phyloP scores from a whole-genome alignment of 1,140 invertebrate species.

The Drosophila parvula region DNA sequence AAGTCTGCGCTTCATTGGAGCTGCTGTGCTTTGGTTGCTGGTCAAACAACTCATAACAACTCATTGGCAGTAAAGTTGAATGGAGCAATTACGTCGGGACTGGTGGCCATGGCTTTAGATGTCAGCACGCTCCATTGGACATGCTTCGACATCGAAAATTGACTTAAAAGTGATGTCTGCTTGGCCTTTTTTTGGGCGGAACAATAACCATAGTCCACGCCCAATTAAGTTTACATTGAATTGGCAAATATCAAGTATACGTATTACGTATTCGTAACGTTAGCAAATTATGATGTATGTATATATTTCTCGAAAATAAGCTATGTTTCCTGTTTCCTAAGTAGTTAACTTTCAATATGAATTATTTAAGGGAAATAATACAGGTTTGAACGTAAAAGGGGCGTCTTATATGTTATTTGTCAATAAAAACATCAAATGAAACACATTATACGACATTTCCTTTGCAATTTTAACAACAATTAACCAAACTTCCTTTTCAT shows the following conservation, averaged over 20 bases:
- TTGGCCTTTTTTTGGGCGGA: neutral
- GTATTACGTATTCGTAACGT: neutral
- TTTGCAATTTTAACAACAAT: neutral
- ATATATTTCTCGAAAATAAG: too few relatives aligned
- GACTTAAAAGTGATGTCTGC: neutral
- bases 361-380: neutral
- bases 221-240: neutral
- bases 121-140: conserved; percentile 24
- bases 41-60: conserved; percentile 55
- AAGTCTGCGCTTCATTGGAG: conserved; percentile 38
- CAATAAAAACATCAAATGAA: too few relatives aligned
- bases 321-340: neutral
- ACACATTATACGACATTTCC: neutral
- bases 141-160: conserved; percentile 7
- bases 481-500: neutral
- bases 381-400: too few relatives aligned
- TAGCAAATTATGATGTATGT: neutral
- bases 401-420: too few relatives aligned
- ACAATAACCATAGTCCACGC: too few relatives aligned
- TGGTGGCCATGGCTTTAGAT: conserved; percentile 13
- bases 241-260: conserved; percentile 1
- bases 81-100: conserved; percentile 41
- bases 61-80: conserved; percentile 45
- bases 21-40: conserved; percentile 35
- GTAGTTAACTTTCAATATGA: neutral